phyloP scores from a whole-genome alignment of 92 coral and sea anemone species.

The Epizoanthus scotinus region DNA sequence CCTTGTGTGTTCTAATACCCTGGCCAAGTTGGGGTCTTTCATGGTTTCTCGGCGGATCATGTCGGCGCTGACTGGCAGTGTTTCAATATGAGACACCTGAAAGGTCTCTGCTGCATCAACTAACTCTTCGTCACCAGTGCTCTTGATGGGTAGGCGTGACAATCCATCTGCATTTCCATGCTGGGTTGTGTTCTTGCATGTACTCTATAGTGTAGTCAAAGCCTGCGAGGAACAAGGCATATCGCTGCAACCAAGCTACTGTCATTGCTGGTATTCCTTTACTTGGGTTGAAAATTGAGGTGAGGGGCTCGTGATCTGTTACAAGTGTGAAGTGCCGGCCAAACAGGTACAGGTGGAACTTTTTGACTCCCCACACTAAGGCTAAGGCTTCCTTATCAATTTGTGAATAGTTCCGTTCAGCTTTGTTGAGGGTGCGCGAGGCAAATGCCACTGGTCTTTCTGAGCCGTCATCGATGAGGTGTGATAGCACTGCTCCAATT shows the following conservation, averaged over 20 bases:
- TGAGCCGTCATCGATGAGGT: slow-evolving; percentile 53
- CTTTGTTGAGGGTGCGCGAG: slow-evolving; percentile 43
- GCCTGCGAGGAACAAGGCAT: slow-evolving; percentile 41
- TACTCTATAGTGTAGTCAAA: background rate
- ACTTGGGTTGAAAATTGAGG: slow-evolving; percentile 54
- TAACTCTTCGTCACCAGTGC: background rate
- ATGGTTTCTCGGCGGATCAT: too few relatives aligned
- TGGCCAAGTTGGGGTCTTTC: too few relatives aligned
- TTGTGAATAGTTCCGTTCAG: slow-evolving; percentile 59
- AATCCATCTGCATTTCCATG: background rate
- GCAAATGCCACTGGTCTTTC: slow-evolving; percentile 50
- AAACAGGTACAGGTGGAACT: slow-evolving; percentile 4
- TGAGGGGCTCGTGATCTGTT: slow-evolving; percentile 38
- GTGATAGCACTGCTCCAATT: slow-evolving; percentile 59
- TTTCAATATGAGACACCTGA: too few relatives aligned
- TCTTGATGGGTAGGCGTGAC: slow-evolving; percentile 2
- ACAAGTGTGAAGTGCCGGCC: slow-evolving; percentile 30
- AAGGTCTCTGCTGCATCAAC: background rate
- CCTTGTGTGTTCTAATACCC: too few relatives aligned
- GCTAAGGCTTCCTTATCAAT: slow-evolving; percentile 63
- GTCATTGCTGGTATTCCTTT: slow-evolving; percentile 66
- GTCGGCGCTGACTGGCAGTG: too few relatives aligned
- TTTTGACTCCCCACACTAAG: slow-evolving; percentile 48
- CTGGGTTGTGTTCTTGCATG: background rate
- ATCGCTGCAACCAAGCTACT: slow-evolving; percentile 46